A percentile compares a stretch with the other conserved stretches of the same genome.
Conservation (phyloP, 2,113 vertebrate species). For the Malurus cyaneus region DNA sequence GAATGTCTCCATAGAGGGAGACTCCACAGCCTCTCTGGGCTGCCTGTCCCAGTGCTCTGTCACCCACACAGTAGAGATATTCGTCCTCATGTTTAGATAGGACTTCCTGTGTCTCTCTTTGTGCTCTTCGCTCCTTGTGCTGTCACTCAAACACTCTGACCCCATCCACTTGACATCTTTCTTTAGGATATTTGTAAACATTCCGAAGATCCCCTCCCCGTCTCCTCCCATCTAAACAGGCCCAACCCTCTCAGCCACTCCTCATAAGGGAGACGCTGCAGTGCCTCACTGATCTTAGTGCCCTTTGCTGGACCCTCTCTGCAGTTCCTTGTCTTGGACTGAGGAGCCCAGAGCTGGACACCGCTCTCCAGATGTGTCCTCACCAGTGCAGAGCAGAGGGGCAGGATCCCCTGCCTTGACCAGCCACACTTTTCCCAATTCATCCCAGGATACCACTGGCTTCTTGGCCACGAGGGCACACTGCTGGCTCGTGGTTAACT, state of each 20-base stretch:
- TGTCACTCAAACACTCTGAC: background rate
- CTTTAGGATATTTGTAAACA: background rate
- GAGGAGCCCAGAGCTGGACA: background rate
- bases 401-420: background rate
- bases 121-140: rapidly evolving
- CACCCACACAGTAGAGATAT: background rate
- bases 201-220: background rate
- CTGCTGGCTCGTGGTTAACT: background rate
- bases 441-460: background rate
- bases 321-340: background rate
- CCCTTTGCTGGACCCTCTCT: background rate
- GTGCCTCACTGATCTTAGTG: background rate
- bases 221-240: background rate
- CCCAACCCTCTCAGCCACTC: background rate
- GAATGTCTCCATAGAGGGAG: background rate
- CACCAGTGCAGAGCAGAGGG: background rate
- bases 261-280: background rate
- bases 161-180: background rate
- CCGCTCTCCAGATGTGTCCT: background rate
- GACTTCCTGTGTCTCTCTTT: background rate
- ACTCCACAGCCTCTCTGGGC: background rate
- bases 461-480: background rate
- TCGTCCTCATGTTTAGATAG: background rate
- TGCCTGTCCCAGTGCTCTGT: background rate
- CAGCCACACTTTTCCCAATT: background rate